Evolutionary conservation across 2,888 invertebrate genomes (phyloP).

Genomic region (Lasioglossum leucozonium): DNA sequence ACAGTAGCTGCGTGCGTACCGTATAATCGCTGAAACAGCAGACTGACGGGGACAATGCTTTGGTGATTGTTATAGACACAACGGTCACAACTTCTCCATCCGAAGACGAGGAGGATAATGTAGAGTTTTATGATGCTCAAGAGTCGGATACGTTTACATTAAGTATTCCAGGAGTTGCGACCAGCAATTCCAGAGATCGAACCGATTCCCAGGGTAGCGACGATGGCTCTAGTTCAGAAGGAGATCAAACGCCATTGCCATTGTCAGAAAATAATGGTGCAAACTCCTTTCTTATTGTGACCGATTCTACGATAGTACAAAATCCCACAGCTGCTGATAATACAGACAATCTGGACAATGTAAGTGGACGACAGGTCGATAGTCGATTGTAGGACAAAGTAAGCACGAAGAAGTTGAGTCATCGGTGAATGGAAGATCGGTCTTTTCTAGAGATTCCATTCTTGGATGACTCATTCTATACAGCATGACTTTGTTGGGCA

Average conservation of each 20-base stretch:
- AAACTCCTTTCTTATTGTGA: constrained; percentile 79
- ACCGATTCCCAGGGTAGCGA: constrained; percentile 83
- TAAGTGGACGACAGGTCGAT: constrained; percentile 27
- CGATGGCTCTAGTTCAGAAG: constrained; percentile 84
- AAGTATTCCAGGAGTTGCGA: constrained; percentile 76
- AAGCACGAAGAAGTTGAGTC: background rate
- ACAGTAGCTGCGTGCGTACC: background rate
- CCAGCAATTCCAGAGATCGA: constrained; percentile 78
- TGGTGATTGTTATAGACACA: constrained; percentile 74
- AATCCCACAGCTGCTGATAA: constrained; percentile 63
- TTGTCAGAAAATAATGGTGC: constrained; percentile 74
- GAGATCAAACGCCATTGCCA: constrained; percentile 80
- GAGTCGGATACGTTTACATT: constrained; percentile 84
- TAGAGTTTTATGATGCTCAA: constrained; percentile 88
- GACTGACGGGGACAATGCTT: constrained; percentile 10
- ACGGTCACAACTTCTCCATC: constrained; percentile 85
- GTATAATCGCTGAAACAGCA: constrained; percentile 1
- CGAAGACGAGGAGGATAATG: constrained; percentile 87
- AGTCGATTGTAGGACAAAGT: background rate
- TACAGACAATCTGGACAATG: constrained; percentile 75
- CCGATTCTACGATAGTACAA: constrained; percentile 74
- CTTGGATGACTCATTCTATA: background rate
- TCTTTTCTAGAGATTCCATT: constrained; percentile 1
- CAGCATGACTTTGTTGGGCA: background rate
- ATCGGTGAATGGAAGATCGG: background rate